phyloP scores from a whole-genome alignment of 1,140 invertebrate species.

The Drosophila bipectinata region DNA sequence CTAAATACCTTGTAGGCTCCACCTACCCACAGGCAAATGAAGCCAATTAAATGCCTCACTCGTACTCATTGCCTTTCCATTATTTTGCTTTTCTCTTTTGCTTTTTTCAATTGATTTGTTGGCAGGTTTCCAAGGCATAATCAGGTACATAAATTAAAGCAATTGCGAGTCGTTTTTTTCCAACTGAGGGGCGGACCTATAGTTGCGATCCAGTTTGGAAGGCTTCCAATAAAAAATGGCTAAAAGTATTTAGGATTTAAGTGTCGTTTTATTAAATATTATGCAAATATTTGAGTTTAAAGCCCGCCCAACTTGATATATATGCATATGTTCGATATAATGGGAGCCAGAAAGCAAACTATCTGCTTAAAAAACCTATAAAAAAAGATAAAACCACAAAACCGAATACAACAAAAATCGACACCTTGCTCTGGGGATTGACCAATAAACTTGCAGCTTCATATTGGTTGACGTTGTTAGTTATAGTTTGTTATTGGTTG shows the following conservation, averaged over 20 bases:
- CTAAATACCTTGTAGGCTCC: conserved; percentile 48
- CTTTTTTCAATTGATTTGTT: conserved; percentile 70
- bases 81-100: conserved; percentile 35
- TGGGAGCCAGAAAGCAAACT: conserved; percentile 43
- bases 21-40: conserved; percentile 49
- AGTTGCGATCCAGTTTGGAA: conserved; percentile 14
- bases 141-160: conserved; percentile 71
- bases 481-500: conserved; percentile 80
- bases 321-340: conserved; percentile 57
- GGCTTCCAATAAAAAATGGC: not conserved
- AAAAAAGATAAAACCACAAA: conserved; percentile 24
- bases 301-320: conserved; percentile 48
- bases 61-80: conserved; percentile 49
- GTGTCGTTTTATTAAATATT: not conserved
- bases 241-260: not conserved
- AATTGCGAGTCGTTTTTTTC: conserved; percentile 28
- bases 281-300: conserved; percentile 6
- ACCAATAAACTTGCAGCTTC: conserved; percentile 81
- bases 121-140: conserved; percentile 50
- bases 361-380: conserved; percentile 2
- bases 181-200: conserved; percentile 39
- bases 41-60: conserved; percentile 66
- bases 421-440: conserved; percentile 58
- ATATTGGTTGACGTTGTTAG: conserved; percentile 79
- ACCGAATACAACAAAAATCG: conserved; percentile 35